A percentile compares a stretch with the other conserved stretches of the same genome.
Conservation (phyloP, 2,113 vertebrate species). For the Vidua chalybeata region DNA sequence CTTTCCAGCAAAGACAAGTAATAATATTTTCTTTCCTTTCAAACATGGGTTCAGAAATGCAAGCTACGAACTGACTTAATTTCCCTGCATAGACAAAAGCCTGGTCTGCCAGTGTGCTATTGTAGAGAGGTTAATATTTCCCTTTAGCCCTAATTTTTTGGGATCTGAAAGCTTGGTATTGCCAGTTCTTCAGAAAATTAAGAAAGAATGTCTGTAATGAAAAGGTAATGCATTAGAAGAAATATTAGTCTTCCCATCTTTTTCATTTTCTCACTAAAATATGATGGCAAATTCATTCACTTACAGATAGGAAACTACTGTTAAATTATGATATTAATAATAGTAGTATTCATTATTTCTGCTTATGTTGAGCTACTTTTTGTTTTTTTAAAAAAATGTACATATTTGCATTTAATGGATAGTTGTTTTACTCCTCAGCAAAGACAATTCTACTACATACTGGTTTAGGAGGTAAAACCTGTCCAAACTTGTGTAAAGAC, state of each 20-base stretch:
- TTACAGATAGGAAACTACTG: neutral
- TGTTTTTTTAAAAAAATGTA: neutral
- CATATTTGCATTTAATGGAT: neutral
- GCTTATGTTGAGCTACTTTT: neutral
- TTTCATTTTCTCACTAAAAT: neutral
- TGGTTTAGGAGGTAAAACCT: constrained; percentile 12
- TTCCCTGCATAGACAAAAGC: neutral
- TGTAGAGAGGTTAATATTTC: neutral
- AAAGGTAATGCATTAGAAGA: neutral
- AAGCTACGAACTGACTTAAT: neutral
- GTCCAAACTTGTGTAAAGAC: constrained; percentile 4
- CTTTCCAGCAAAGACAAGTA: neutral
- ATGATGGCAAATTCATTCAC: neutral
- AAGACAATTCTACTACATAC: neutral
- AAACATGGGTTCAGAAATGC: neutral
- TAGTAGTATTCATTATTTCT: neutral
- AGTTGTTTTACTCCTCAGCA: neutral
- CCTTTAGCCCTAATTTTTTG: neutral
- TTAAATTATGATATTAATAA: neutral
- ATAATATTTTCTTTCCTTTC: neutral
- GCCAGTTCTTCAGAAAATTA: neutral
- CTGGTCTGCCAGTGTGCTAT: neutral
- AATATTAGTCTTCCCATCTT: neutral
- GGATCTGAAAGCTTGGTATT: neutral
- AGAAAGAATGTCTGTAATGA: neutral